These are phyloP conservation scores for Trachemys scripta DNA, from an alignment of 2,113 vertebrate species.

Conservation along the genomic window DNA sequence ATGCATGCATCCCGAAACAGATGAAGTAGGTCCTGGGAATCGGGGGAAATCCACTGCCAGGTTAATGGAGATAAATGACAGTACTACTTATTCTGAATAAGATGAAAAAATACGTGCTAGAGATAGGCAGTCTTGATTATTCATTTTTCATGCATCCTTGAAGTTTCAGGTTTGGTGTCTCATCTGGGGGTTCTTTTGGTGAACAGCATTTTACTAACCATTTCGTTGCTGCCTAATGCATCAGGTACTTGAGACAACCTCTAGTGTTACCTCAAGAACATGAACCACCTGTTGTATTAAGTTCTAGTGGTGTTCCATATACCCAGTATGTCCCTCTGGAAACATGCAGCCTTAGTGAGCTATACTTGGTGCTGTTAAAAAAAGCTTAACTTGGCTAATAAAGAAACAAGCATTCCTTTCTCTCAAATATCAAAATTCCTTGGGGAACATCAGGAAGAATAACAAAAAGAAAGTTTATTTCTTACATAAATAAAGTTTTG, in stretches of 20 bases:
- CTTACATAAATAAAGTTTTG: background rate
- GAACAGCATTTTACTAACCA: background rate
- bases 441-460: background rate
- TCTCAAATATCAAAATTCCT: background rate
- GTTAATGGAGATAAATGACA: background rate
- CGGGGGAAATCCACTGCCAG: background rate
- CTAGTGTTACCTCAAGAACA: background rate
- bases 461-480: background rate
- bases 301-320: accelerated
- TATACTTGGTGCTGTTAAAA: background rate
- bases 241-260: background rate
- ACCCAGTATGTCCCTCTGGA: background rate
- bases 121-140: background rate
- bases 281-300: accelerated
- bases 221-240: background rate
- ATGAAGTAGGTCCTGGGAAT: background rate
- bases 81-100: background rate
- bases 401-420: background rate
- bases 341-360: background rate
- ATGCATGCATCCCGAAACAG: background rate
- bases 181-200: background rate
- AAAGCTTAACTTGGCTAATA: background rate
- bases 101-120: background rate
- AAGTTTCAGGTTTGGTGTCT: background rate
- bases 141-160: background rate